Evolutionary conservation across 2,113 vertebrate species (phyloP).

Genomic region (Campylomormyrus tamandua): DNA sequence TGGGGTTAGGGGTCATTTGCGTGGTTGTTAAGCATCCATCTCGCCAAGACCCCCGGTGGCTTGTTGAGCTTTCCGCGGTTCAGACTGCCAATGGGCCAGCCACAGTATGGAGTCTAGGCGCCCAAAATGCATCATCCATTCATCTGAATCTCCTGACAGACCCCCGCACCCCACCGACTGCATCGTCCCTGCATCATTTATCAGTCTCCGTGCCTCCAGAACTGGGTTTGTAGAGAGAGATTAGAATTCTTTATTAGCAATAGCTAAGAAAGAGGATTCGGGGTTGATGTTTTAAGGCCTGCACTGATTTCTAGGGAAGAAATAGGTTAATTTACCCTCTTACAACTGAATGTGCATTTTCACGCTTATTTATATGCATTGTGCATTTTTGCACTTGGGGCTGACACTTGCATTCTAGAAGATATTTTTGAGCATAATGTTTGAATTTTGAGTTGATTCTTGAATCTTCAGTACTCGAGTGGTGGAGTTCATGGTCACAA

Average conservation of each 20-base stretch:
- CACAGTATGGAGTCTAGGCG: background rate
- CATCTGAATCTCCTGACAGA: background rate
- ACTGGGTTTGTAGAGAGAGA: background rate
- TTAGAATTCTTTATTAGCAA: slow-evolving; percentile 22
- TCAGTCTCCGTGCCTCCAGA: slow-evolving; percentile 5
- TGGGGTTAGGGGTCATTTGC: background rate
- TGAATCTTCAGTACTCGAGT: background rate
- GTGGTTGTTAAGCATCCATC: background rate
- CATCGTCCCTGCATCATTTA: background rate
- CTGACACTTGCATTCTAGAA: background rate
- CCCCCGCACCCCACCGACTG: background rate
- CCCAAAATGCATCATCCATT: slow-evolving; percentile 11
- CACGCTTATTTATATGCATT: background rate
- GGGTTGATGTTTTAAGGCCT: background rate
- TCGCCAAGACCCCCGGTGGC: background rate
- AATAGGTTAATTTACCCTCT: background rate
- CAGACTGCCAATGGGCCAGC: background rate
- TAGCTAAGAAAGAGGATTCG: background rate
- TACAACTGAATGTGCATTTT: too few relatives aligned
- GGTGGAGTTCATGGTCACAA: background rate
- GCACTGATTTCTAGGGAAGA: background rate
- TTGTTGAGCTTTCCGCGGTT: background rate
- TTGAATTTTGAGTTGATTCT: background rate
- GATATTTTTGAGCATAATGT: background rate
- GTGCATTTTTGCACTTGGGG: background rate